A percentile compares a stretch with the other conserved stretches of the same genome.
Evolutionary conservation across 2,888 invertebrate species (phyloP).

Genomic region (Orthosia cruda): DNA sequence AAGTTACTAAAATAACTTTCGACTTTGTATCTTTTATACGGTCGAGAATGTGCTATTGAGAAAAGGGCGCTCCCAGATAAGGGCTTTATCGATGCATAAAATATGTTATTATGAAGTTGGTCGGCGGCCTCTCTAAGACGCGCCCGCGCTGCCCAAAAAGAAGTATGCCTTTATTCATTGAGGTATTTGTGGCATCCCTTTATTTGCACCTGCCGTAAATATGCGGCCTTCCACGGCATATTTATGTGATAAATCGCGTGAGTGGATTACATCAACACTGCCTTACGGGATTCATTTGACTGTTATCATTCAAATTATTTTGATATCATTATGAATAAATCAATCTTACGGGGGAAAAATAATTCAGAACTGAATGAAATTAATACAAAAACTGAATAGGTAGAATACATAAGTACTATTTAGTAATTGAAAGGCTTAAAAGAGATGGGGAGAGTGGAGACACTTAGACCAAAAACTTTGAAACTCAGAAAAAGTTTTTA

Average conservation of each 20-base stretch:
- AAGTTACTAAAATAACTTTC: constrained; percentile 67
- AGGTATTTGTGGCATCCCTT: constrained; percentile 82
- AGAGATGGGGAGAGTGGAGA: no score
- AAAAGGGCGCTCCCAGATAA: constrained; percentile 87
- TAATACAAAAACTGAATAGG: no score
- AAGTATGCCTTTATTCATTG: constrained; percentile 78
- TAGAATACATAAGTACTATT: no score
- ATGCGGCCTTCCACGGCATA: constrained; percentile 73
- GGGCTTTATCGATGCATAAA: constrained; percentile 89
- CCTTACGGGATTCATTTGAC: constrained; percentile 59
- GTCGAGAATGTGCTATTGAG: constrained; percentile 85
- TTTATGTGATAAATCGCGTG: constrained; percentile 69
- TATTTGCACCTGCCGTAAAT: constrained; percentile 86
- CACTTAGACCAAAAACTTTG: constrained; percentile 1
- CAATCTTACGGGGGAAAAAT: constrained; percentile 39
- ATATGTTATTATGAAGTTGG: constrained; percentile 89
- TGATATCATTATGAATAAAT: constrained; percentile 43
- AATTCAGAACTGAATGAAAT: constrained; percentile 35
- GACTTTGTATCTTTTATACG: constrained; percentile 80
- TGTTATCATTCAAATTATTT: constrained; percentile 57
- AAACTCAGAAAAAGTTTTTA: constrained; percentile 7
- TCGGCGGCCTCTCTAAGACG: constrained; percentile 73
- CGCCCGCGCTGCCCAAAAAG: constrained; percentile 71
- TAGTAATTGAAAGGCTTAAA: not conserved
- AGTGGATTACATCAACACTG: constrained; percentile 60